phyloP scores from a whole-genome alignment of 2,888 invertebrate genomes.

The Sarcophaga variegata region DNA sequence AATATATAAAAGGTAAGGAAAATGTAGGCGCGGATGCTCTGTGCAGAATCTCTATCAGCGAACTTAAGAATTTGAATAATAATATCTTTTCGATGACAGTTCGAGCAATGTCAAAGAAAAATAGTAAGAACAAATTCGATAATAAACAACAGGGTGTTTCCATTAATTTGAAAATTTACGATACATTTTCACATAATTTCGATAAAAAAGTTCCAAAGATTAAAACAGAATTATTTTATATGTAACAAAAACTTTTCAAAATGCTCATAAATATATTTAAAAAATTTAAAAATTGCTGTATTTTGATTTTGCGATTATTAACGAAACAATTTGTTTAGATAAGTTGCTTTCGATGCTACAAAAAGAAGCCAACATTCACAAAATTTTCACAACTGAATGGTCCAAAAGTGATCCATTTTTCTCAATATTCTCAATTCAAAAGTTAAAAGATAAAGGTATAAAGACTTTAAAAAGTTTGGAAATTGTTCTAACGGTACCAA shows the following conservation, averaged over 20 bases:
- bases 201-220: constrained; percentile 1
- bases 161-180: neutral
- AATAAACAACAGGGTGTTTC: too few relatives aligned
- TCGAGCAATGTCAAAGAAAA: too few relatives aligned
- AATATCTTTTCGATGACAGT: too few relatives aligned
- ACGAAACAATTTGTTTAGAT: neutral
- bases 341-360: constrained; percentile 10
- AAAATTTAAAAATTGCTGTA: constrained; percentile 3
- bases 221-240: constrained; percentile 2
- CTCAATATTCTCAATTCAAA: neutral
- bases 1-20: too few relatives aligned
- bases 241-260: neutral
- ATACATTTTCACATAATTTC: constrained; percentile 8
- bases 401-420: neutral
- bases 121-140: too few relatives aligned
- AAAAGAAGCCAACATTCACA: neutral
- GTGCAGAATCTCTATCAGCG: too few relatives aligned
- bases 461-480: neutral
- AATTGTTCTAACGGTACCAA: neutral
- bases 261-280: constrained; percentile 1
- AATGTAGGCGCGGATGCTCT: too few relatives aligned
- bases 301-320: neutral
- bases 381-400: neutral
- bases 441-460: neutral
- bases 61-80: too few relatives aligned